Conservation (phyloP, 2,797 vertebrate species). For the Premnoplex brunnescens region DNA sequence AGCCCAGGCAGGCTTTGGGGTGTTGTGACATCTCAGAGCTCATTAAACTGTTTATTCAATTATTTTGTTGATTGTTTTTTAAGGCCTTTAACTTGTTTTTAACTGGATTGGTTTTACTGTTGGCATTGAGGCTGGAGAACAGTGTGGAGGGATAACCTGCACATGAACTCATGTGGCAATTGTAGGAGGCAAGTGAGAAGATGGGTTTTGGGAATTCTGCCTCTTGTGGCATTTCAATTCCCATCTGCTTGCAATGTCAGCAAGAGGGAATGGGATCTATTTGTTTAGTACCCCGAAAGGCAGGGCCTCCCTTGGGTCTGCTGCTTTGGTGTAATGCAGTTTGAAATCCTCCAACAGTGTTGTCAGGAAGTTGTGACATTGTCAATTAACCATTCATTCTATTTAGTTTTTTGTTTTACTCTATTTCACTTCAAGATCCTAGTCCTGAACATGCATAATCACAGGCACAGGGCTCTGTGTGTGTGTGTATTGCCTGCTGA, state of each 20-base stretch:
- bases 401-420: not conserved
- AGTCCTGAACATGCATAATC: not conserved
- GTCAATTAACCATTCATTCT: not conserved
- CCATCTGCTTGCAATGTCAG: not conserved
- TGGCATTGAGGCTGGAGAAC: not conserved
- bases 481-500: not conserved
- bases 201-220: not conserved
- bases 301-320: not conserved
- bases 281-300: not conserved
- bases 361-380: not conserved
- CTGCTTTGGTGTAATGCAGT: not conserved
- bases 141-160: not conserved
- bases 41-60: not conserved
- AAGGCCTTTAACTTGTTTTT: not conserved
- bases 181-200: not conserved
- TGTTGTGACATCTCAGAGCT: not conserved
- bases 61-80: not conserved
- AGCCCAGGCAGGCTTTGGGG: not conserved
- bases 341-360: fast-evolving
- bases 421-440: not conserved
- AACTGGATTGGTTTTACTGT: not conserved
- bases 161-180: fast-evolving
- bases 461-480: not conserved
- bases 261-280: not conserved
- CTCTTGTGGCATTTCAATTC: not conserved